These are phyloP conservation scores for Caranx ignobilis DNA, from an alignment of 2,113 vertebrate genomes.

Conservation along the genomic window DNA sequence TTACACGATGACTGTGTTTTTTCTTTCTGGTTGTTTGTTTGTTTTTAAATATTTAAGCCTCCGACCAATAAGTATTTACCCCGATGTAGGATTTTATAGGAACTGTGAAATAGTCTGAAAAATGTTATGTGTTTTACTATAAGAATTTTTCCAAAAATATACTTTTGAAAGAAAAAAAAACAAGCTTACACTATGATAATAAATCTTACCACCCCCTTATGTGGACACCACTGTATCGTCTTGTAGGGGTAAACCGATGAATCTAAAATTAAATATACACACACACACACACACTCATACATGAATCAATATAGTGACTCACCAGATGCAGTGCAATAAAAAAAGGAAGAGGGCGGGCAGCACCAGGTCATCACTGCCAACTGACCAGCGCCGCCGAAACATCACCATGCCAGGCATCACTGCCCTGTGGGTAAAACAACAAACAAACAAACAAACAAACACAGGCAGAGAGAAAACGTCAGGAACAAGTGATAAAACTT, in stretches of 20 bases:
- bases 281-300: neutral
- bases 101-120: too few species aligned
- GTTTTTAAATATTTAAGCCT: too few species aligned
- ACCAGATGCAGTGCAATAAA: constrained; percentile 97
- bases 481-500: constrained; percentile 11
- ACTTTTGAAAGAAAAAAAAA: too few species aligned
- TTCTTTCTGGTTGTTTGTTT: too few species aligned
- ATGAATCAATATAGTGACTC: constrained; percentile 51
- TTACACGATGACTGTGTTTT: too few species aligned
- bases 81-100: too few species aligned
- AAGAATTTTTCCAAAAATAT: too few species aligned
- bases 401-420: constrained; percentile 98
- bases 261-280: neutral
- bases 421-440: constrained; percentile 75
- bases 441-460: too few species aligned
- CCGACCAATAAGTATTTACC: too few species aligned
- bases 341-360: constrained; percentile 98
- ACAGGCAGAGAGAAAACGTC: neutral
- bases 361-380: constrained; percentile 99
- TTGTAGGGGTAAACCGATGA: neutral
- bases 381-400: constrained; percentile 99
- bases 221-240: neutral
- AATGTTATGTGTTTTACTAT: too few species aligned
- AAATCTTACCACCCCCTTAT: too few species aligned
- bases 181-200: too few species aligned